Evolutionary conservation across 2,113 vertebrate genomes (phyloP).

Genomic region (Amblyornis subalaris): DNA sequence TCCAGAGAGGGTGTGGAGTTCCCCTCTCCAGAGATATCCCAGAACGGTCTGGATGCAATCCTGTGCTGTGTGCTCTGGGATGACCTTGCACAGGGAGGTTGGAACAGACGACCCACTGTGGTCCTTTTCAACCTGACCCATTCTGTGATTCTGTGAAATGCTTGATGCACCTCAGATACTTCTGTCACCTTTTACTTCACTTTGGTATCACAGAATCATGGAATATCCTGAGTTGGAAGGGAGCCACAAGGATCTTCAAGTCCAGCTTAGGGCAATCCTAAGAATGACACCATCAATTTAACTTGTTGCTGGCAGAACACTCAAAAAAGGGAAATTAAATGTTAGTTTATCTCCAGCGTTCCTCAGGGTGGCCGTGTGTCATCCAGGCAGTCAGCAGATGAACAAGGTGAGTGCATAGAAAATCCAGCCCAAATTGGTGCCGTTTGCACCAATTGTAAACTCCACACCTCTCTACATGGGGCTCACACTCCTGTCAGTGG

Average conservation of each 20-base stretch:
- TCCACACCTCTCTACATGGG: not conserved
- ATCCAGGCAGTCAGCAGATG: not conserved
- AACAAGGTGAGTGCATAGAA: not conserved
- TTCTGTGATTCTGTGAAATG: not conserved
- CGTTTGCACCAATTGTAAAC: not conserved
- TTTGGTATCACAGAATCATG: not conserved
- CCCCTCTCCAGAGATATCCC: not conserved
- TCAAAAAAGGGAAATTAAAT: not conserved
- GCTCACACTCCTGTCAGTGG: not conserved
- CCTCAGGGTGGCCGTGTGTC: not conserved
- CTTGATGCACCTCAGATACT: not conserved
- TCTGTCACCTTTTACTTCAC: not conserved
- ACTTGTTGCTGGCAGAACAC: not conserved
- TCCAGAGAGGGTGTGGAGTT: not conserved
- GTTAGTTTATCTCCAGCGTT: fast-evolving
- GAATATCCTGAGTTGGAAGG: not conserved
- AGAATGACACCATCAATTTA: not conserved
- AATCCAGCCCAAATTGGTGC: not conserved
- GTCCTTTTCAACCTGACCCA: not conserved
- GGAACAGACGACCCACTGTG: not conserved
- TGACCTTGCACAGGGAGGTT: not conserved
- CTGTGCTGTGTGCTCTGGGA: not conserved
- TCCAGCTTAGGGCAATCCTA: not conserved
- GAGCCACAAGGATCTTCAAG: not conserved
- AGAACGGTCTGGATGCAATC: no score